Conservation (phyloP, 2,888 invertebrate genomes). For the Spatulosminthurus flaviceps region DNA sequence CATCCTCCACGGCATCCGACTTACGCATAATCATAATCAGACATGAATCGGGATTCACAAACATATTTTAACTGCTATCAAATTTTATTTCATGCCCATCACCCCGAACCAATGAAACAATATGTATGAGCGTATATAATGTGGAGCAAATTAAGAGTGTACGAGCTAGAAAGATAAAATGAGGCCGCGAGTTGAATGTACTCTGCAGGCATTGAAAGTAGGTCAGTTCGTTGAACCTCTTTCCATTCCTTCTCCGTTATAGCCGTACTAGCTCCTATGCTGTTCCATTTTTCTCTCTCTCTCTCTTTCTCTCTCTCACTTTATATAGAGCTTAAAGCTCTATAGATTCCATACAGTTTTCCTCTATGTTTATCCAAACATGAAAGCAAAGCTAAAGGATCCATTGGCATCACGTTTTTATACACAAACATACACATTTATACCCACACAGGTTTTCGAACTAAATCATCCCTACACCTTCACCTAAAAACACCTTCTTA, state of each 20-base stretch:
- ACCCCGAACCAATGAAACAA: not conserved
- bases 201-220: constrained; percentile 47
- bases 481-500: not conserved
- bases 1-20: no score
- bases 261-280: constrained; percentile 22
- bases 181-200: constrained; percentile 49
- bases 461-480: constrained; percentile 12
- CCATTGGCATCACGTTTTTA: constrained; percentile 3
- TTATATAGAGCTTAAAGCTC: no score
- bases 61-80: not conserved
- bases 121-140: constrained; percentile 8
- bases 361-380: constrained; percentile 19
- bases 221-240: constrained; percentile 49
- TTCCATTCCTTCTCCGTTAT: constrained; percentile 27
- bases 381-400: not conserved
- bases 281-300: constrained; percentile 30
- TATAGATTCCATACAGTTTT: not conserved
- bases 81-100: constrained; percentile 24
- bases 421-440: not conserved
- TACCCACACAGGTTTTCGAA: not conserved
- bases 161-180: constrained; percentile 37
- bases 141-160: constrained; percentile 30
- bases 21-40: no score
- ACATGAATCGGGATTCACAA: no score
- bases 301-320: no score